Evolutionary conservation across 1,140 invertebrate species (phyloP), one percentile per base, ranked within the genome.

Genomic region (Drosophila quadrilineata): DNA sequence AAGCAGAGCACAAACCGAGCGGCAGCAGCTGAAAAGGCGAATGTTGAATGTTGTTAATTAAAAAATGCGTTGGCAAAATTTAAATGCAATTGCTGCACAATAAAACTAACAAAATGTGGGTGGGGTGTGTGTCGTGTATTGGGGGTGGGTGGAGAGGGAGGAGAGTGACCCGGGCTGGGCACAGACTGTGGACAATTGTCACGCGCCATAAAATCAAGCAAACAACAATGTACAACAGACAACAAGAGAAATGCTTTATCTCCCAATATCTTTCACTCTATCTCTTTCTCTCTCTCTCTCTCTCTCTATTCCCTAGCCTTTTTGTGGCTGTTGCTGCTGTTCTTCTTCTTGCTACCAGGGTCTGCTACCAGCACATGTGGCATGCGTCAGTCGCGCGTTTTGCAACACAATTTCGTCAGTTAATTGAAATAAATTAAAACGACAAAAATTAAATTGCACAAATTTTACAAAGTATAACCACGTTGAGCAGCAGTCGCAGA

Each of bases 361-460:
- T 2, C 14, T 8, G 2, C 10, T 21, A 12, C 8, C n/a, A 1
- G 33, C 9, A 22, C 5, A 6, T 9, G 19, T 38, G 40, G 10
- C 54, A 63, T 75, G 63, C 56, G 74, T 60, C 75, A 35, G 62
- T 71, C 60, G 60, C 63, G 71, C 72, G 52, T 41, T 79, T 76
- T 70, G 72, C 62, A 49, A 63, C 62, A 77, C 60, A 84, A 72
- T 84, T 71, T 49, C 73, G 67, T 71, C 50, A 46, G 70, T 74
- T 84, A 84, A 84, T 84, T 84, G 79, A 85, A 84, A 84, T 77
- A 77, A 84, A 84, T 84, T 84, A 84, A 77, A 75, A 71, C 59
- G 71, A 71, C 33, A 31, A 62, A n/a, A 70, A 67, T 73, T 59
- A 62, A 71, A 82, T 54, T 46, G 19, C 12, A 21, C 28, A 40